A percentile compares a stretch with the other conserved stretches of the same genome.
Conservation (phyloP, 2,888 invertebrate species). For the Rhorus exstirpatorius region DNA sequence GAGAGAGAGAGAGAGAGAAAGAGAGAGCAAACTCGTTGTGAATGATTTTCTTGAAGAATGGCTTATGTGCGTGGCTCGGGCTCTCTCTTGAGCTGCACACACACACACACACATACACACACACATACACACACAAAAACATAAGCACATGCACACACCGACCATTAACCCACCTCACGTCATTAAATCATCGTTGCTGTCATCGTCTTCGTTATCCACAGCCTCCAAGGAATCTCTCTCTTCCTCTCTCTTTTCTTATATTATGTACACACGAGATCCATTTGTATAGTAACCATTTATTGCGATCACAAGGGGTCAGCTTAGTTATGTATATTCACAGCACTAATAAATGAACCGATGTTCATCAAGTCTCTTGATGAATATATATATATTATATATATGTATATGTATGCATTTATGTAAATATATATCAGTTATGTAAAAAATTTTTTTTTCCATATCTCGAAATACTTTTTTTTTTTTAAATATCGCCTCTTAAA, state of each 20-base stretch:
- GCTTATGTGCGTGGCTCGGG: constrained; percentile 74
- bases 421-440: too few species aligned
- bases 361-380: constrained; percentile 10
- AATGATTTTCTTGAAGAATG: constrained; percentile 83
- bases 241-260: constrained; percentile 16
- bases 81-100: constrained; percentile 71
- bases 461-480: neutral
- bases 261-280: constrained; percentile 34
- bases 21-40: constrained; percentile 75
- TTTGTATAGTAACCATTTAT: constrained; percentile 61
- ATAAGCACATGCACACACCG: too few species aligned
- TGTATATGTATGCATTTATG: too few species aligned
- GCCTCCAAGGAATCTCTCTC: constrained; percentile 76
- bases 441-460: neutral
- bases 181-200: constrained; percentile 85
- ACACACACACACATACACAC: too few species aligned
- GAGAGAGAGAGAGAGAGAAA: constrained; percentile 40
- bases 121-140: too few species aligned
- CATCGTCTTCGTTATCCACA: constrained; percentile 85
- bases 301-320: constrained; percentile 12
- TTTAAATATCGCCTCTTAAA: neutral
- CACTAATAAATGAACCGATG: constrained; percentile 31
- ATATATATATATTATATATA: too few species aligned
- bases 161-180: constrained; percentile 81
- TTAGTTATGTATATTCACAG: constrained; percentile 5